Conservation (phyloP, 1,140 invertebrate genomes). For the Tetramorium parvispinum region DNA sequence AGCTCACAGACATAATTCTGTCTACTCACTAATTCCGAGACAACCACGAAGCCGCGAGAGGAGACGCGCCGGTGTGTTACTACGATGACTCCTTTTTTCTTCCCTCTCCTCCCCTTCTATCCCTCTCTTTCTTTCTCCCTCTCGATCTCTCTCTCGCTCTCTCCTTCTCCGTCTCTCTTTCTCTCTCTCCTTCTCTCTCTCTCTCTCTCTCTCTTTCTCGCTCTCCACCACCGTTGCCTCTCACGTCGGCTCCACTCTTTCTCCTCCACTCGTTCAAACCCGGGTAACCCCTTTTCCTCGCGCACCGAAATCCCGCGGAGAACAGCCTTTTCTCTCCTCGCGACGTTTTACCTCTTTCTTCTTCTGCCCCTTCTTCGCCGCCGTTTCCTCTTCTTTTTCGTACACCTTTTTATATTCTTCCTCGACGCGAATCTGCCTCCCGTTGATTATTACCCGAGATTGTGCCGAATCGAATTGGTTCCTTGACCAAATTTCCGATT, state of each 20-base stretch:
- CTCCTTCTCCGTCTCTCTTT: constrained; percentile 33
- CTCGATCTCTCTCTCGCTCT: constrained; percentile 37
- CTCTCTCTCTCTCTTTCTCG: constrained; percentile 31
- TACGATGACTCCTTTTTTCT: constrained; percentile 77
- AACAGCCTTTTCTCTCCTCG: constrained; percentile 64
- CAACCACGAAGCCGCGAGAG: constrained; percentile 77
- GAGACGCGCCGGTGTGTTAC: constrained; percentile 78
- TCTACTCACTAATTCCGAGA: constrained; percentile 85
- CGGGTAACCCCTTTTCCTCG: constrained; percentile 69
- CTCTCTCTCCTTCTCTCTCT: constrained; percentile 41
- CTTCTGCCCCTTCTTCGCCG: constrained; percentile 14
- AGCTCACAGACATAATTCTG: constrained; percentile 85
- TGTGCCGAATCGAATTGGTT: constrained; percentile 25
- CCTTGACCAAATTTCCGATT: constrained; percentile 31
- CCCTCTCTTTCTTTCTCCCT: constrained; percentile 45
- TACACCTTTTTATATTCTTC: constrained; percentile 33
- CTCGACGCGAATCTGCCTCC: constrained; percentile 27
- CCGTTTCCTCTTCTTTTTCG: constrained; percentile 29
- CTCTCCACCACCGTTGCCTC: constrained; percentile 54
- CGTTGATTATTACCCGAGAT: constrained; percentile 36
- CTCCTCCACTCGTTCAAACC: constrained; percentile 61
- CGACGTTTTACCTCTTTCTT: constrained; percentile 43
- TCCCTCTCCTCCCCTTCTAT: constrained; percentile 66
- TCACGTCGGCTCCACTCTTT: constrained; percentile 46
- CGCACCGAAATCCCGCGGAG: constrained; percentile 69